Evolutionary conservation across 1,140 invertebrate species (phyloP).

Genomic region (Micrasema minimum): DNA sequence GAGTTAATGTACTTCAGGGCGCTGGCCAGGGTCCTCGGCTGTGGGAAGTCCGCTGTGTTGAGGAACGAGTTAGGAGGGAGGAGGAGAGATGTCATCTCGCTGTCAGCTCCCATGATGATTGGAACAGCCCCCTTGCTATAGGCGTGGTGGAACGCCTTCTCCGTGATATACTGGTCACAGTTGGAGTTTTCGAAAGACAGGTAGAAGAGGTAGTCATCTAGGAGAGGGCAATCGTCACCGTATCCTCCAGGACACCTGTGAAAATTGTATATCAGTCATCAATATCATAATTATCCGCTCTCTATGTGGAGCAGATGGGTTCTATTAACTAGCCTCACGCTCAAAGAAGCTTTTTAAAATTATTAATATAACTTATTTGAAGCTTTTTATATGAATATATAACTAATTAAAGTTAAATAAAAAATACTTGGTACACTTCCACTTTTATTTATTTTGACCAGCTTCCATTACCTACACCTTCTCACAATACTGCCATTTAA

Average conservation of each 20-base stretch:
- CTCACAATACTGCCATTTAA: too few species aligned
- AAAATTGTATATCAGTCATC: too few species aligned
- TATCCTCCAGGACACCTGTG: slow-evolving; percentile 72
- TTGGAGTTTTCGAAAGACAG: slow-evolving; percentile 81
- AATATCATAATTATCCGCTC: too few species aligned
- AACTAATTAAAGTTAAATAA: too few species aligned
- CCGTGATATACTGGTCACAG: slow-evolving; percentile 77
- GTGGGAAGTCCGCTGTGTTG: slow-evolving; percentile 81
- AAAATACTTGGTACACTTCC: too few species aligned
- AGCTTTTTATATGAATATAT: too few species aligned
- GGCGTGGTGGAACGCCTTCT: slow-evolving; percentile 76
- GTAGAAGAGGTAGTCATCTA: slow-evolving; percentile 78
- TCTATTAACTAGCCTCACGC: too few species aligned
- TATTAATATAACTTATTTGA: too few species aligned
- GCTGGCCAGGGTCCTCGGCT: slow-evolving; percentile 70
- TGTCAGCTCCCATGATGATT: slow-evolving; percentile 73
- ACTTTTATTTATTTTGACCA: too few species aligned
- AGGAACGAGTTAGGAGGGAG: slow-evolving; percentile 77
- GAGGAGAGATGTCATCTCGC: slow-evolving; percentile 64
- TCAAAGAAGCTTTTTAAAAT: too few species aligned
- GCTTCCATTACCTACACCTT: too few species aligned
- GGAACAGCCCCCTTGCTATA: slow-evolving; percentile 75
- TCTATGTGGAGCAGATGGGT: too few species aligned
- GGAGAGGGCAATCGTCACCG: slow-evolving; percentile 65
- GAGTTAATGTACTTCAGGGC: slow-evolving; percentile 65